These are phyloP conservation scores for Nipponacmea schrenckii DNA, from an alignment of 2,888 invertebrate genomes.

Conservation along the genomic window DNA sequence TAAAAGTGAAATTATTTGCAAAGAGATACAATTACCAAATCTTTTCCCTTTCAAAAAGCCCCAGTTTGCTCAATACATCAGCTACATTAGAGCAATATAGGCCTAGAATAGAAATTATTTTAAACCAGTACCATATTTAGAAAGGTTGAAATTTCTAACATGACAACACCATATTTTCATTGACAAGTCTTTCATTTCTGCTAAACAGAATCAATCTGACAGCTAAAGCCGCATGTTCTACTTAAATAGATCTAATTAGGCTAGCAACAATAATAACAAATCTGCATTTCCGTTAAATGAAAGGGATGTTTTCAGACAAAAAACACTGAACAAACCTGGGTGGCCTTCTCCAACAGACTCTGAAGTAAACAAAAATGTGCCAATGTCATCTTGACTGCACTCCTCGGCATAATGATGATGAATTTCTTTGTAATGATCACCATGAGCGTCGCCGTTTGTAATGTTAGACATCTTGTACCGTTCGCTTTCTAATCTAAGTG, in stretches of 20 bases:
- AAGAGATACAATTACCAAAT: too few relatives aligned
- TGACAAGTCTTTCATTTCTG: background rate
- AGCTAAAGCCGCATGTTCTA: background rate
- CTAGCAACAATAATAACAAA: background rate
- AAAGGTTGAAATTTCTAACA: too few relatives aligned
- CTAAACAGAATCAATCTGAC: slow-evolving; percentile 42
- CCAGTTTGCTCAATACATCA: too few relatives aligned
- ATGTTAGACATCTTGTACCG: slow-evolving; percentile 37
- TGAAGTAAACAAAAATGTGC: slow-evolving; percentile 66
- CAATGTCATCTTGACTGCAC: slow-evolving; percentile 60
- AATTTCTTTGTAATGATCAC: slow-evolving; percentile 52
- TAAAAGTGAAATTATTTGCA: background rate
- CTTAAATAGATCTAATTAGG: too few relatives aligned
- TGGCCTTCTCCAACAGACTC: slow-evolving; percentile 69
- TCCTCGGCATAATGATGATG: slow-evolving; percentile 59
- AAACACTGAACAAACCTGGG: slow-evolving; percentile 58
- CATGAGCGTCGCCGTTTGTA: slow-evolving; percentile 32
- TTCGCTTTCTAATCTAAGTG: slow-evolving; percentile 32
- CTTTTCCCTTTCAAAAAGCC: too few relatives aligned
- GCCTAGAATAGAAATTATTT: too few relatives aligned
- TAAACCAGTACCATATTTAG: too few relatives aligned
- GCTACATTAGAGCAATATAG: too few relatives aligned
- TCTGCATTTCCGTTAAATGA: background rate
- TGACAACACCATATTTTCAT: background rate
- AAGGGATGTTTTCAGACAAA: too few relatives aligned